phyloP scores from a whole-genome alignment of 2,888 invertebrate species.

The Lampropteryx suffumata region DNA sequence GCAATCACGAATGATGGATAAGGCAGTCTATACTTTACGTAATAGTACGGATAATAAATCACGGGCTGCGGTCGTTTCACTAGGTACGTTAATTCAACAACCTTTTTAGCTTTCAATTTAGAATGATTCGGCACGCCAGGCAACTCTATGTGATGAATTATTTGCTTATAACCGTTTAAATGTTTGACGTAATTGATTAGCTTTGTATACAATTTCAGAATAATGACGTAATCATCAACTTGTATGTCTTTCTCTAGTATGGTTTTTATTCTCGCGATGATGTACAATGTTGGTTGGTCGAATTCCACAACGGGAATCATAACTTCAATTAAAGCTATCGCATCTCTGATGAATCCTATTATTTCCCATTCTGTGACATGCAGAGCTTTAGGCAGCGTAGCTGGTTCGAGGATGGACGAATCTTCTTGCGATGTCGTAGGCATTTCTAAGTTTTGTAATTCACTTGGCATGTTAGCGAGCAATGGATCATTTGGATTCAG shows the following conservation, averaged over 20 bases:
- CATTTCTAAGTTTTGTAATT: too few species aligned
- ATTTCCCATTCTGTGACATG: background rate
- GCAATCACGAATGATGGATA: constrained; percentile 47
- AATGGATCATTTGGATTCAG: background rate
- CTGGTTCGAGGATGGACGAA: background rate
- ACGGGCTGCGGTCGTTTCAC: constrained; percentile 51
- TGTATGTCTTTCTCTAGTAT: constrained; percentile 14
- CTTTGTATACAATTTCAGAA: constrained; percentile 22
- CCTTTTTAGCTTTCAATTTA: constrained; percentile 49
- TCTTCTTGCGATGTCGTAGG: too few species aligned
- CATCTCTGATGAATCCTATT: constrained; percentile 12
- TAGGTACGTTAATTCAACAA: constrained; percentile 62
- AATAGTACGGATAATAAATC: constrained; percentile 54
- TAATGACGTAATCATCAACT: constrained; percentile 15
- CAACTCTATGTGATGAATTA: constrained; percentile 31
- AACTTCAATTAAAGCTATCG: constrained; percentile 5
- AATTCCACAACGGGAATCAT: constrained; percentile 11
- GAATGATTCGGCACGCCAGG: constrained; percentile 41
- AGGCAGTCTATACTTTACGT: constrained; percentile 62
- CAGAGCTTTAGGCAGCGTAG: background rate
- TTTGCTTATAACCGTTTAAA: constrained; percentile 30
- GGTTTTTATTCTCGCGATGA: constrained; percentile 6
- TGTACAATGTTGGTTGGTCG: constrained; percentile 10
- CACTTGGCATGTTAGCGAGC: too few species aligned
- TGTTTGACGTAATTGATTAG: constrained; percentile 30